phyloP scores from a whole-genome alignment of 2,797 vertebrate genomes.

The Ctenochaetus hawaiiensis region DNA sequence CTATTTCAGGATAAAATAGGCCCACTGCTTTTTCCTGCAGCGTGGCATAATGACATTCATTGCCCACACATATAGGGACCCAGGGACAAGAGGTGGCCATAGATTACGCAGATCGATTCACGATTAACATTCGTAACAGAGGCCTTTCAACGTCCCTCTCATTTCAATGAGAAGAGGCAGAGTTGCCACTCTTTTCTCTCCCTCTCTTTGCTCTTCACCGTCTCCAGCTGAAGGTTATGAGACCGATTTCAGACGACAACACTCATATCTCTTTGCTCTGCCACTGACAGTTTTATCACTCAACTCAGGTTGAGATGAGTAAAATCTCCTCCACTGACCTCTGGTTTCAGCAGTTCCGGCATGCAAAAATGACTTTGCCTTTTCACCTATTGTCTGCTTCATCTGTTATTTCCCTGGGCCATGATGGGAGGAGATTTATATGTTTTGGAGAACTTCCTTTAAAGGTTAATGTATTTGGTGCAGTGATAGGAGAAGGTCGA shows the following conservation, averaged over 20 bases:
- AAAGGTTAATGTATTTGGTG: slow-evolving; percentile 48
- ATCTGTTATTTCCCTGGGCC: slow-evolving; percentile 48
- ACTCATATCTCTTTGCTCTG: slow-evolving; percentile 56
- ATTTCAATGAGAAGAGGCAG: slow-evolving; percentile 49
- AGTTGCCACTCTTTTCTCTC: slow-evolving; percentile 26
- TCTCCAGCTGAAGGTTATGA: slow-evolving; percentile 61
- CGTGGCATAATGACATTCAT: slow-evolving; percentile 2
- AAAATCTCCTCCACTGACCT: slow-evolving; percentile 55
- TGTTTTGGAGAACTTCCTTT: slow-evolving; percentile 51
- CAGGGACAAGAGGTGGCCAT: slow-evolving; percentile 33
- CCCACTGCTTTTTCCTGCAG: slow-evolving; percentile 8
- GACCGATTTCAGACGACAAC: slow-evolving; percentile 49
- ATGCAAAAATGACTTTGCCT: slow-evolving; percentile 24
- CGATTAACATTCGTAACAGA: slow-evolving; percentile 70
- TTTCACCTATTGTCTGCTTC: slow-evolving; percentile 38
- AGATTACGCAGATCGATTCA: slow-evolving; percentile 63
- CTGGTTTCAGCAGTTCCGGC: slow-evolving; percentile 6
- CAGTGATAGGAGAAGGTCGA: slow-evolving; percentile 8
- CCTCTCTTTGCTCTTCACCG: slow-evolving; percentile 19
- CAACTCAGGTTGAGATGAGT: slow-evolving; percentile 42
- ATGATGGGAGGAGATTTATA: slow-evolving; percentile 54
- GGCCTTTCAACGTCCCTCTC: slow-evolving; percentile 49
- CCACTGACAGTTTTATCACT: slow-evolving; percentile 68
- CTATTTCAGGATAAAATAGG: slow-evolving; percentile 16
- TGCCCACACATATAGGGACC: slow-evolving; percentile 35